Evolutionary conservation across 1,140 invertebrate species (phyloP).

Genomic region (Dolichoris vasculosae): DNA sequence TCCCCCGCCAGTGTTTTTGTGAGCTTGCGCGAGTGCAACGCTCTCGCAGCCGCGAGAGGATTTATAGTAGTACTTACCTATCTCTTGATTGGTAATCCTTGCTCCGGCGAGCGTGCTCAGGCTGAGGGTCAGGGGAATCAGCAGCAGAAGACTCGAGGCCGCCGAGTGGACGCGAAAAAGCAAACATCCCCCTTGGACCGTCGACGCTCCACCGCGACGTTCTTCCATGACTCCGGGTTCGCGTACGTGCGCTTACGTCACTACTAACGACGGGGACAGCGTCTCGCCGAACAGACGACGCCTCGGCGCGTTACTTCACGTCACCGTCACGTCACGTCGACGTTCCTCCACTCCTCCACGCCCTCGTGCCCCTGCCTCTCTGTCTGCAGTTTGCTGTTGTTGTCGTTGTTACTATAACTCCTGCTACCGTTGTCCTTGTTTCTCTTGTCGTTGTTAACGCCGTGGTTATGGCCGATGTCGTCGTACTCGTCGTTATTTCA

Average conservation of each 20-base stretch:
- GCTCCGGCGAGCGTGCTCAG: constrained; percentile 25
- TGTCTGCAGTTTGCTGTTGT: not conserved
- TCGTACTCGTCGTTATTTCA: not conserved
- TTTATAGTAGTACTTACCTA: constrained; percentile 62
- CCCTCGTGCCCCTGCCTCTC: not conserved
- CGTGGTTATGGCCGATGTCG: not conserved
- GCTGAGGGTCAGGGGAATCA: constrained; percentile 52
- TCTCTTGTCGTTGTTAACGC: not conserved
- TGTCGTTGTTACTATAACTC: not conserved
- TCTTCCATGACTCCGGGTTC: not conserved
- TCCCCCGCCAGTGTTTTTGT: not conserved
- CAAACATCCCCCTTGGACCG: constrained; percentile 3
- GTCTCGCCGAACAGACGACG: constrained; percentile 53
- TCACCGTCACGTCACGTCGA: constrained; percentile 54
- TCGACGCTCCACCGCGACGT: constrained; percentile 38
- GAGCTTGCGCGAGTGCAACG: not conserved
- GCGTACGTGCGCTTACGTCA: not conserved
- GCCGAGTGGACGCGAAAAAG: constrained; percentile 36
- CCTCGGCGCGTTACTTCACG: constrained; percentile 63
- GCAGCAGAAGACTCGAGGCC: constrained; percentile 48
- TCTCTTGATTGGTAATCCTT: constrained; percentile 67
- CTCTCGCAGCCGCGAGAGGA: constrained; percentile 22
- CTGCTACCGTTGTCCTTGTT: not conserved
- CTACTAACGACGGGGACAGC: not conserved
- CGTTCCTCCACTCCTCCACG: not conserved